phyloP scores from a whole-genome alignment of 2,797 vertebrate genomes.

The Protonibea diacanthus region DNA sequence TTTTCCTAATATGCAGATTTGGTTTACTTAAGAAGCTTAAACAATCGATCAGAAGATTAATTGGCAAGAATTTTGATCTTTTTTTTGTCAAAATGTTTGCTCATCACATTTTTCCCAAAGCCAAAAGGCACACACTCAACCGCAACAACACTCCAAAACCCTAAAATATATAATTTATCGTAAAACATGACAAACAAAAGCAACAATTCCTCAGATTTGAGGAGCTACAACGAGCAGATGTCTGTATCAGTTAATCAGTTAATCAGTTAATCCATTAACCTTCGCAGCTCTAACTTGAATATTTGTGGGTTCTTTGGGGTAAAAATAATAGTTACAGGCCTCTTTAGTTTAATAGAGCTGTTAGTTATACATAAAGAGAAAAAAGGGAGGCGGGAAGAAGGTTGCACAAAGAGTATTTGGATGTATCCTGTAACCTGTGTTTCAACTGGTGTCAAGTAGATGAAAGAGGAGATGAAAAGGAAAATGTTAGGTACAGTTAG shows the following conservation, averaged over 20 bases:
- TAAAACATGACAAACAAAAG: background rate
- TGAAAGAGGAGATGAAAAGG: constrained; percentile 45
- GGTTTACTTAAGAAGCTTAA: background rate
- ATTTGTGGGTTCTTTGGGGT: background rate
- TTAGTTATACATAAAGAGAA: background rate
- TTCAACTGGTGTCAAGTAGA: constrained; percentile 47
- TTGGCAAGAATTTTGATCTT: background rate
- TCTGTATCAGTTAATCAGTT: too few species aligned
- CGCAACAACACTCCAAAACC: too few species aligned
- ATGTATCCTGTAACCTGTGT: constrained; percentile 42
- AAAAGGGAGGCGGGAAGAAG: background rate
- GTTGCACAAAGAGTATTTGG: background rate
- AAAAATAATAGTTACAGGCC: background rate
- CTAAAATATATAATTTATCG: too few species aligned
- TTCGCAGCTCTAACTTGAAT: background rate
- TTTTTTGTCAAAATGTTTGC: background rate
- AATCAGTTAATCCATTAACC: too few species aligned
- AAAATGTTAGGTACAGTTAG: constrained; percentile 21
- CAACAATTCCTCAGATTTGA: background rate
- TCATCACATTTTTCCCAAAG: background rate
- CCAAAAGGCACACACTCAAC: too few species aligned
- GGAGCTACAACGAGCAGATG: rapidly evolving
- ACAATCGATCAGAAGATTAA: background rate
- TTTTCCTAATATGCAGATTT: background rate
- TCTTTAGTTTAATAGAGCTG: background rate